Base-by-base conservation (phyloP, 53 echinoderm and acorn worm genomes). In the Luidia sarsii region DNA sequence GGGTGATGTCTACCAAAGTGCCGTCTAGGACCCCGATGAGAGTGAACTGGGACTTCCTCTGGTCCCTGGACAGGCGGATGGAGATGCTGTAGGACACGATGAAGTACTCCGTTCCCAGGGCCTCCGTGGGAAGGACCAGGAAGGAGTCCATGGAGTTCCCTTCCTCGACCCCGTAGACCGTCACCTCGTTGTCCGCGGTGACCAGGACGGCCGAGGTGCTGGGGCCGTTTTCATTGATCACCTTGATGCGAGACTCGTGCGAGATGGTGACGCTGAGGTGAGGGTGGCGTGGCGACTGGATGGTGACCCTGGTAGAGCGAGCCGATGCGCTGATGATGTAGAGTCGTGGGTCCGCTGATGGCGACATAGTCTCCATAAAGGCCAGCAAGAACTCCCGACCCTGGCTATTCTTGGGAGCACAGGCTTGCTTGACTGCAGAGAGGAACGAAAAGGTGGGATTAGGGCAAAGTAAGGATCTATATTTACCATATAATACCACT, bases 121-220 rank as follows among this genome's bases (percentile, higher is more conserved):
- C 90, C 68, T 92, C 88, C 31, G 74, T 82, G 20, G 92, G 95
- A 4, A 92, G 85, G 7, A 90, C 95, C 1, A 95, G 73, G 48
- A 92, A 95, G 59, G 92, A 87, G 73, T 92, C 95, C 85, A 87
- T 95, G 45, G 87, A 90, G 68, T 87, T 92, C 13, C 95, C 95
- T 24, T 88, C 75, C 50, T 92, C 88, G 3, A 95, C 54, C 3
- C 95, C 90, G 55, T 90, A 88, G 25, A 95, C 87, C 48, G 83
- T 92, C 33, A 95, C 63, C 18, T 92, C 95, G 39, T 87, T 80
- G 33, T 87, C 87, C 16, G 95, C 70, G 37, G 75, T 75, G 56
- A 95, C 80, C 37, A 90, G 82, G n/a, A 92, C 72, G 7, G 92
- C 95, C 15, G 75, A 65, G 4, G 69, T 39, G 7, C 72, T 86